Evolutionary conservation across 1,140 invertebrate species (phyloP).

Genomic region (Apis laboriosa): DNA sequence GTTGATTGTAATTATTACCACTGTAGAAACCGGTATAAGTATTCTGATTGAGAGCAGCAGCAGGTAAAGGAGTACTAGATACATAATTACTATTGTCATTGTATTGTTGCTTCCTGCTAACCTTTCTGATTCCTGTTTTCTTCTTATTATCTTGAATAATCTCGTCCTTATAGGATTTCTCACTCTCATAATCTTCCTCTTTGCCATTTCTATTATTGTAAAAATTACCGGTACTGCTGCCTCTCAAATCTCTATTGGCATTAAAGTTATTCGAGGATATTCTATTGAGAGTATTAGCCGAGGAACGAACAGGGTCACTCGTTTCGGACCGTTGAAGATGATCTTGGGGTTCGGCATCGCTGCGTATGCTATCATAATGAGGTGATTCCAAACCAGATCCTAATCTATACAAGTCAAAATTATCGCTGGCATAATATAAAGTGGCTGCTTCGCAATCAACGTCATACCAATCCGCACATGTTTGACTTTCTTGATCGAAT

Average conservation of each 20-base stretch:
- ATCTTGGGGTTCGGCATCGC: slow-evolving; percentile 88
- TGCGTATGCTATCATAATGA: slow-evolving; percentile 76
- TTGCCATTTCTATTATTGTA: slow-evolving; percentile 85
- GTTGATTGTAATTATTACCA: slow-evolving; percentile 62
- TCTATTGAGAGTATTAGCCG: slow-evolving; percentile 71
- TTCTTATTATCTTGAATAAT: slow-evolving; percentile 73
- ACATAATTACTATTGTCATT: slow-evolving; percentile 61
- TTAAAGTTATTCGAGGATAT: slow-evolving; percentile 69
- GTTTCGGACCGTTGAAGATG: slow-evolving; percentile 89
- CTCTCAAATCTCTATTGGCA: slow-evolving; percentile 81
- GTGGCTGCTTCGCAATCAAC: slow-evolving; percentile 91
- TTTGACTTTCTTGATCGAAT: slow-evolving; percentile 95
- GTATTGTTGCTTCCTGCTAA: slow-evolving; percentile 74
- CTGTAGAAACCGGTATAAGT: slow-evolving; percentile 63
- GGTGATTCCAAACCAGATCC: slow-evolving; percentile 83
- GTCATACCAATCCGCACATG: slow-evolving; percentile 94
- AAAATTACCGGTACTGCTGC: slow-evolving; percentile 86
- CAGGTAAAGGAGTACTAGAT: slow-evolving; percentile 54
- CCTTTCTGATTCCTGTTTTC: slow-evolving; percentile 75
- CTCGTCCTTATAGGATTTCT: slow-evolving; percentile 78
- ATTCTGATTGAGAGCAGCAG: slow-evolving; percentile 58
- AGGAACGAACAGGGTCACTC: slow-evolving; percentile 82
- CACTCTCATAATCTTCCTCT: slow-evolving; percentile 82
- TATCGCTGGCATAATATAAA: slow-evolving; percentile 90
- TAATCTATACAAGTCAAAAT: slow-evolving; percentile 90